Evolutionary conservation across 2,797 vertebrate genomes (phyloP).

Genomic region (Sebastes oblongus): DNA sequence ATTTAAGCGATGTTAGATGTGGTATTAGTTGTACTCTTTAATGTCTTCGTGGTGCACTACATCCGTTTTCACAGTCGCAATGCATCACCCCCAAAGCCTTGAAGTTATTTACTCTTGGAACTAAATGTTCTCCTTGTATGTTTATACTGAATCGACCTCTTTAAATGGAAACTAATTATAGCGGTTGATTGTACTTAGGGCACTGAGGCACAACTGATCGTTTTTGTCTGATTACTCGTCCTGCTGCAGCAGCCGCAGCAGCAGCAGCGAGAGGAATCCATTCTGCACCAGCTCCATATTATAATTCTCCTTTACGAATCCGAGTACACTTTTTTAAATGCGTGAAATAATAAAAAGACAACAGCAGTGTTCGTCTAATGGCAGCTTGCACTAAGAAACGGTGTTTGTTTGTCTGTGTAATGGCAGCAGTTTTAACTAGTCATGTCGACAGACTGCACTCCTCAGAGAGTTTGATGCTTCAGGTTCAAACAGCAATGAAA

Average conservation of each 20-base stretch:
- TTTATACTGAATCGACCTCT: slow-evolving; percentile 46
- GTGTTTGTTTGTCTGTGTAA: slow-evolving; percentile 52
- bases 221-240: slow-evolving; percentile 37
- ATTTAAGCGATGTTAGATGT: background rate
- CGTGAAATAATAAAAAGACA: background rate
- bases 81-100: background rate
- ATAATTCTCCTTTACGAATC: background rate
- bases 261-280: slow-evolving; percentile 17
- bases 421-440: slow-evolving; percentile 39
- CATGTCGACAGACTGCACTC: slow-evolving; percentile 31
- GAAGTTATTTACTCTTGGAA: slow-evolving; percentile 43
- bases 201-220: slow-evolving; percentile 40
- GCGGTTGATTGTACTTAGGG: slow-evolving; percentile 51
- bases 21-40: background rate
- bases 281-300: background rate
- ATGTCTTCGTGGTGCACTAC: background rate
- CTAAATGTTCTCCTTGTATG: slow-evolving; percentile 32
- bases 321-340: too few relatives aligned
- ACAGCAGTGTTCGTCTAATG: slow-evolving; percentile 18
- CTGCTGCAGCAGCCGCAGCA: background rate
- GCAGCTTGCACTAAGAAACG: slow-evolving; percentile 12
- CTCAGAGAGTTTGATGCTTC: slow-evolving; percentile 36
- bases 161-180: slow-evolving; percentile 58
- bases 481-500: slow-evolving; percentile 61
- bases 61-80: background rate